Percentiles rank a stretch among this genome's conserved stretches.
Conservation (phyloP, 2,113 vertebrate species). For the Thunnus maccoyii region DNA sequence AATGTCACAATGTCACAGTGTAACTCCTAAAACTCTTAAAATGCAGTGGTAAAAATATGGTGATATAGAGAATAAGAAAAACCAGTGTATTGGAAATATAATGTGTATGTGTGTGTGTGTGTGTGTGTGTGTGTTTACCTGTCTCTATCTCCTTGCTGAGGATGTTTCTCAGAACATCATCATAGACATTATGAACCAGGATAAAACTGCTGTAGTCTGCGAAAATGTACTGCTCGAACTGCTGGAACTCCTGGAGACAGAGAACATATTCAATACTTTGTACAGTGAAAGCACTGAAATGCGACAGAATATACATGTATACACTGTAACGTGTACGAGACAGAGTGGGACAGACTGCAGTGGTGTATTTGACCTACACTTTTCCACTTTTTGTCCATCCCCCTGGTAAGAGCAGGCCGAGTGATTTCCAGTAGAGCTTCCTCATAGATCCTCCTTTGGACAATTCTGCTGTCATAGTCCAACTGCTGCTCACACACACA, state of each 20-base stretch:
- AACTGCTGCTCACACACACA: conserved; percentile 72
- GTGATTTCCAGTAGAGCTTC: conserved; percentile 71
- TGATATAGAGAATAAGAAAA: too few species aligned
- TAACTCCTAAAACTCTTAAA: too few species aligned
- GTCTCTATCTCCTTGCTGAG: conserved; percentile 63
- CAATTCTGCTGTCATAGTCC: conserved; percentile 73
- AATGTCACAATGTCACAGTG: too few species aligned
- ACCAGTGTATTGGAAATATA: too few species aligned
- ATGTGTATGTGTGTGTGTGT: background rate
- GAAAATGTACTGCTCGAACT: conserved; percentile 75
- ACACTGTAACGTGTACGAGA: background rate
- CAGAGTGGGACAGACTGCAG: background rate
- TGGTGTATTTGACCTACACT: conserved; percentile 39
- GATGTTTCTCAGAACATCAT: conserved; percentile 63
- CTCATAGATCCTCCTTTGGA: conserved; percentile 69
- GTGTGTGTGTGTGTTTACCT: conserved; percentile 55
- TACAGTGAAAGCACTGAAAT: background rate
- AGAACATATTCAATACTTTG: background rate
- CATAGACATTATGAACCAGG: conserved; percentile 68
- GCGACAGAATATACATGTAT: background rate
- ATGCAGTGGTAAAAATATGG: too few species aligned
- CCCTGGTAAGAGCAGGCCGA: conserved; percentile 57
- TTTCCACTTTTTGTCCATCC: conserved; percentile 65
- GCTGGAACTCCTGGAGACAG: conserved; percentile 70
- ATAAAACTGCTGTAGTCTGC: conserved; percentile 76